Base-by-base conservation (phyloP, 2,888 invertebrate genomes). In the Cistogaster globosa region DNA sequence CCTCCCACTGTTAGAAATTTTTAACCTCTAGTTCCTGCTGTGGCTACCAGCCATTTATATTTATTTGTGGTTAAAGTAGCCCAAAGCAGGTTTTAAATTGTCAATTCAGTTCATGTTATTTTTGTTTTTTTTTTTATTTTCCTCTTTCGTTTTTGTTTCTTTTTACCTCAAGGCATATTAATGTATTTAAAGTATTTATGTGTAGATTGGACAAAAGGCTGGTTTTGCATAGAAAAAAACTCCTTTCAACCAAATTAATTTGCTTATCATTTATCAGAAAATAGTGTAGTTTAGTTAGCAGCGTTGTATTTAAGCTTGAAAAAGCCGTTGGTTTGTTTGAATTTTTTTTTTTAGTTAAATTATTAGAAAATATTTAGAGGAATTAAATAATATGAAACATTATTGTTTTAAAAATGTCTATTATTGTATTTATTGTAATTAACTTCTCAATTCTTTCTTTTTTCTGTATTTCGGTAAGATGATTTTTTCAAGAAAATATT, bases 21-120 rank as follows among this genome's bases (percentile, higher is more conserved):
- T 22, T 32, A 32, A 6, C 20, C 11, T 3, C 51, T 14, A 11
- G 48, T 42, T 7, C 8, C 60, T 45, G 55, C 26, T 69, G 62
- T 57, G 36, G 57, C 20, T 57, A 22, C n/a, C 18, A 55, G n/a
- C 45, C 48, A 58, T 36, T 36, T 62, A 62, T 18, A 80, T 71
- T 71, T 71, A 67, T 78, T 74, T 74, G 68, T 32, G 8, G 6
- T 18, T n/a, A 58, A 32, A 60, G 18, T 63, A 42, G 48, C 81
- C 48, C 22, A 38, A n/a, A 63, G 72, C 77, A 62, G 68, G 62
- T 77, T 84, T 77, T 69, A 77, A 42, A 85, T 82, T 85, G 84
- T 85, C 81, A 85, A 85, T 85, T 85, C 77, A 78, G 82, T 84
- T 84, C 62, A 76, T 63, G 68, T 68, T 62, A 16, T 58, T 65